A percentile compares a stretch with the other conserved stretches of the same genome.
Conservation (phyloP, 2,113 vertebrate genomes). For the Peromyscus polionotus region DNA sequence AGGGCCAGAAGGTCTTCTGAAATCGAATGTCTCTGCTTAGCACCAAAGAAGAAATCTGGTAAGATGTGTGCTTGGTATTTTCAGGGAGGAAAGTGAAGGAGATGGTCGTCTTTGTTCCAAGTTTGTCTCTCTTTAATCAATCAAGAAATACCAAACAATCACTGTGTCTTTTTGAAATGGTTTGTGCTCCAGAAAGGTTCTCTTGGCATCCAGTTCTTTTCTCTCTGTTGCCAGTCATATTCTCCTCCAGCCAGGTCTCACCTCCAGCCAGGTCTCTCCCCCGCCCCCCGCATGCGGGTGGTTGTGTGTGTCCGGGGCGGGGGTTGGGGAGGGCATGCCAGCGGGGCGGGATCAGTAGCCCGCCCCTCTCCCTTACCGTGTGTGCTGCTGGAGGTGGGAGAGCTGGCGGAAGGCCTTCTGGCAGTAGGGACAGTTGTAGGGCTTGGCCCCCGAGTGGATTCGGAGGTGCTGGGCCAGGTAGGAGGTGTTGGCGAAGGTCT, state of each 20-base stretch:
- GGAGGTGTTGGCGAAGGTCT: slow-evolving; percentile 96
- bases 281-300: slow-evolving; percentile 89
- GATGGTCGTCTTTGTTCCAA: not conserved
- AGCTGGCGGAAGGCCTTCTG: slow-evolving; percentile 97
- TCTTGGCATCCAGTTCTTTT: slow-evolving; percentile 68
- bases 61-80: not conserved
- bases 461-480: slow-evolving; percentile 96
- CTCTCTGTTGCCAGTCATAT: slow-evolving; percentile 49
- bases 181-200: slow-evolving; percentile 50
- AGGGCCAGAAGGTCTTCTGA: slow-evolving; percentile 38
- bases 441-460: slow-evolving; percentile 97
- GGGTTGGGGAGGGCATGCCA: slow-evolving; percentile 89
- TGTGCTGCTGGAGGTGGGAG: slow-evolving; percentile 99
- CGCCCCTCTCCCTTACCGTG: slow-evolving; percentile 95
- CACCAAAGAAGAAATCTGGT: slow-evolving; percentile 63
- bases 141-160: slow-evolving; percentile 8
- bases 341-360: slow-evolving; percentile 85
- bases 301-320: slow-evolving; percentile 84
- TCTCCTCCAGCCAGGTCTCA: slow-evolving; percentile 81
- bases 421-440: slow-evolving; percentile 94
- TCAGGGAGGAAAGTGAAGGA: not conserved
- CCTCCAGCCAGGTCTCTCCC: slow-evolving; percentile 85
- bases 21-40: slow-evolving; percentile 30
- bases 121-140: not conserved
- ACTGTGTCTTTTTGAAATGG: not conserved